These are phyloP conservation scores for Perca fluviatilis DNA, from an alignment of 2,113 vertebrate species.

Conservation along the genomic window DNA sequence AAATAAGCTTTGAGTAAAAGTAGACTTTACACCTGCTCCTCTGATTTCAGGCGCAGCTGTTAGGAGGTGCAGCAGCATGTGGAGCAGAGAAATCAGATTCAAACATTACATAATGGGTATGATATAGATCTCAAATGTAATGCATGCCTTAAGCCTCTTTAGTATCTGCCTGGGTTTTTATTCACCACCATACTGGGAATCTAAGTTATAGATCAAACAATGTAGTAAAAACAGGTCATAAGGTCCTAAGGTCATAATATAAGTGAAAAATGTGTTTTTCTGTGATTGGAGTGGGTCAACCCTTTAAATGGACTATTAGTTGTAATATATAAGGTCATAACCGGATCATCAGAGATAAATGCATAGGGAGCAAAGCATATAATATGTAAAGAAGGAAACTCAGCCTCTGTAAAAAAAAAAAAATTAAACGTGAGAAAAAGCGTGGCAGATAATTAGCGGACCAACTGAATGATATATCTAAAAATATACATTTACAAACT, in stretches of 20 bases:
- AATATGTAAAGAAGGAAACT: no score
- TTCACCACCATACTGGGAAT: slow-evolving; percentile 43
- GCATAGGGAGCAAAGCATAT: no score
- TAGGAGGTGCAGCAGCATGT: neutral
- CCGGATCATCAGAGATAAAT: neutral
- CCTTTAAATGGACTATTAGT: no score
- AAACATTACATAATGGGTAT: slow-evolving; percentile 33
- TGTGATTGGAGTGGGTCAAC: no score
- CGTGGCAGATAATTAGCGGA: no score
- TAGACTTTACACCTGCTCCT: neutral
- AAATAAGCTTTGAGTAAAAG: neutral
- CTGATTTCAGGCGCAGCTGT: neutral
- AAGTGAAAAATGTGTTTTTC: no score
- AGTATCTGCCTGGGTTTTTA: slow-evolving; percentile 11
- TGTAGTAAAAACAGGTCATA: slow-evolving; percentile 70
- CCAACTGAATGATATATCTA: no score
- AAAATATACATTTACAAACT: no score
- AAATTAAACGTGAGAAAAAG: no score
- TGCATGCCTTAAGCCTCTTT: slow-evolving; percentile 71
- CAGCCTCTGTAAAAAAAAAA: no score
- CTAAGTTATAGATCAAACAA: slow-evolving; percentile 62
- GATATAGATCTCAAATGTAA: slow-evolving; percentile 28
- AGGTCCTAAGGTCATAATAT: no score
- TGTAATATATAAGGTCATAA: no score
- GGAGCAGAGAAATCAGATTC: neutral